phyloP scores from a whole-genome alignment of 2,888 invertebrate genomes.

The Graphium colonna region DNA sequence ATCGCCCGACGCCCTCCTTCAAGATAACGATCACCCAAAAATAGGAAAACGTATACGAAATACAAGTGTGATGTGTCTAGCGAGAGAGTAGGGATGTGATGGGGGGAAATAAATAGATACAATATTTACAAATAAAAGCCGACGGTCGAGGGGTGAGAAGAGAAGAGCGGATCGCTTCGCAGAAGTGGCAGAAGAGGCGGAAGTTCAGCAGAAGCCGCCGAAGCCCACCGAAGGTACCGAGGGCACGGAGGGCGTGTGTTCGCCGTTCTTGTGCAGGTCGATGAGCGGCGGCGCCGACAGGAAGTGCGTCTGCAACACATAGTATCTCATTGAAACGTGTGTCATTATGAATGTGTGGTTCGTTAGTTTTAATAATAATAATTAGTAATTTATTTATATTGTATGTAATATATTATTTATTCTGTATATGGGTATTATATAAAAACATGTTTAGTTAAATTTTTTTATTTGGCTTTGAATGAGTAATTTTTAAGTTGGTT shows the following conservation, averaged over 20 bases:
- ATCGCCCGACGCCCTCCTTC: conserved; percentile 23
- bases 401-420: no score
- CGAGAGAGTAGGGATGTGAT: conserved; percentile 44
- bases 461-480: no score
- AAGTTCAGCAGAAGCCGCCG: conserved; percentile 74
- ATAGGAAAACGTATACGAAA: conserved; percentile 16
- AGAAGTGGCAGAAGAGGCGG: no score
- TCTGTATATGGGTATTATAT: no score
- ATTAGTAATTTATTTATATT: no score
- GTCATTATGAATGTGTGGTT: no score
- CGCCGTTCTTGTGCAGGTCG: conserved; percentile 70
- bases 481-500: no score
- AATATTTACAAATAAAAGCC: conserved; percentile 76
- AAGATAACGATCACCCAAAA: conserved; percentile 19
- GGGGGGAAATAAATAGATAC: conserved; percentile 63
- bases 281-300: conserved; percentile 65
- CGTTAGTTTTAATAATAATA: no score
- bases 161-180: no score
- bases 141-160: no score
- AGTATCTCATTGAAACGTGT: no score
- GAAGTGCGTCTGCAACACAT: conserved; percentile 56
- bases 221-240: conserved; percentile 74
- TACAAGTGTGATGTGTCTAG: conserved; percentile 35
- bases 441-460: no score
- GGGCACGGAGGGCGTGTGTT: conserved; percentile 57